phyloP scores from a whole-genome alignment of 2,888 invertebrate species.

The Standfussiana lucernea region DNA sequence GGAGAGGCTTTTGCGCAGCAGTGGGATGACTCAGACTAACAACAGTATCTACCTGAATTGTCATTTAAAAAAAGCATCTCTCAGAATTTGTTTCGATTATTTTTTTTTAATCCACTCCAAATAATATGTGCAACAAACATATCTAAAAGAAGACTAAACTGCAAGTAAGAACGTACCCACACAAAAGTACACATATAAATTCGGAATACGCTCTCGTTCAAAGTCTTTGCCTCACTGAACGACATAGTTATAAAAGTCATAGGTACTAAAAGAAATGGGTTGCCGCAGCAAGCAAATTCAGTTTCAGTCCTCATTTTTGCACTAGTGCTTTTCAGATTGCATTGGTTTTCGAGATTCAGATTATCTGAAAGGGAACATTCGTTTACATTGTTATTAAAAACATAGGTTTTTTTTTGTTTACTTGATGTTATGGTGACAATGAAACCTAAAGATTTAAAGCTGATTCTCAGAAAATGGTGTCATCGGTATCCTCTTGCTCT shows the following conservation, averaged over 20 bases:
- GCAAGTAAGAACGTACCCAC: background rate
- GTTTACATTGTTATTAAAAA: background rate
- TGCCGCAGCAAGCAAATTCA: conserved; percentile 37
- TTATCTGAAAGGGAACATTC: conserved; percentile 8
- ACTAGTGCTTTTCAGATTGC: conserved; percentile 36
- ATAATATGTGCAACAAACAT: background rate
- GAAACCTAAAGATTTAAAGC: too few relatives aligned
- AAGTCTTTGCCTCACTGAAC: conserved; percentile 29
- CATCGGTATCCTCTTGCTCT: too few relatives aligned
- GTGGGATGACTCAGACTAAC: background rate
- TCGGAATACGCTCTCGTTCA: conserved; percentile 17
- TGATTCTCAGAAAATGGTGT: too few relatives aligned
- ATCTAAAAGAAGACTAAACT: background rate
- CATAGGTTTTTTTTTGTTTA: too few relatives aligned
- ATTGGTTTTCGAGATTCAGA: conserved; percentile 24
- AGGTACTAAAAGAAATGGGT: conserved; percentile 44
- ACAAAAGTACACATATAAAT: conserved; percentile 8
- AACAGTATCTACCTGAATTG: background rate
- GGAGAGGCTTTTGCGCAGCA: too few relatives aligned
- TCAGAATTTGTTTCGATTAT: background rate
- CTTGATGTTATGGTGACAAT: too few relatives aligned
- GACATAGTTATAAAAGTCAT: conserved; percentile 40
- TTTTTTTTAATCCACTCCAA: background rate
- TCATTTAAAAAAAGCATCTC: background rate
- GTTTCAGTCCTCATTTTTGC: conserved; percentile 27